A percentile compares a stretch with the other conserved stretches of the same genome.
These are phyloP conservation scores for Trichechus manatus DNA, from an alignment of 2,113 vertebrate species.

Conservation along the genomic window DNA sequence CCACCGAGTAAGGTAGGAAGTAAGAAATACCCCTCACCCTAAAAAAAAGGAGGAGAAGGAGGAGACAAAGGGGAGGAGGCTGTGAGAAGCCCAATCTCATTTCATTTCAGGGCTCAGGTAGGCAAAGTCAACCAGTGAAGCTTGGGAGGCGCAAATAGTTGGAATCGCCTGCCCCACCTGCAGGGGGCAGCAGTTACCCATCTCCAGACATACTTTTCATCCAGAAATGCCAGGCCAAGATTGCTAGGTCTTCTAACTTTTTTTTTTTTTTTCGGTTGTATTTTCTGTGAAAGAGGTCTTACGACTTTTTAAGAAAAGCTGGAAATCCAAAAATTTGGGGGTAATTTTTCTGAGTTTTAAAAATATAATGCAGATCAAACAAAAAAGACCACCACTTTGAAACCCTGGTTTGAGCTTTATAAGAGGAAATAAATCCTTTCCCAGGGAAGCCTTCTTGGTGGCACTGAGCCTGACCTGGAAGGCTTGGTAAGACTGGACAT, in stretches of 20 bases:
- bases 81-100: neutral
- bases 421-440: neutral
- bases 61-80: rapidly evolving
- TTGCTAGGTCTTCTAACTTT: neutral
- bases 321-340: neutral
- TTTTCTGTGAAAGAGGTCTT: neutral
- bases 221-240: neutral
- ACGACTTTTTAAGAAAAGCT: neutral
- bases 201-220: neutral
- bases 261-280: no score
- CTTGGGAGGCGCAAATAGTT: neutral
- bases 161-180: conserved; percentile 66
- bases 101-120: neutral
- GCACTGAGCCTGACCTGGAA: neutral
- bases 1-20: neutral
- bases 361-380: neutral
- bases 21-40: neutral
- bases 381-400: neutral
- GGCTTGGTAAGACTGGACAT: neutral
- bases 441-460: neutral
- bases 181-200: conserved; percentile 75
- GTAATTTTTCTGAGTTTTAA: neutral
- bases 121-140: neutral
- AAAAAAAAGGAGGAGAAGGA: neutral
- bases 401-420: neutral